phyloP scores from a whole-genome alignment of 2,888 invertebrate genomes.

The Epiperipatus broadwayi region DNA sequence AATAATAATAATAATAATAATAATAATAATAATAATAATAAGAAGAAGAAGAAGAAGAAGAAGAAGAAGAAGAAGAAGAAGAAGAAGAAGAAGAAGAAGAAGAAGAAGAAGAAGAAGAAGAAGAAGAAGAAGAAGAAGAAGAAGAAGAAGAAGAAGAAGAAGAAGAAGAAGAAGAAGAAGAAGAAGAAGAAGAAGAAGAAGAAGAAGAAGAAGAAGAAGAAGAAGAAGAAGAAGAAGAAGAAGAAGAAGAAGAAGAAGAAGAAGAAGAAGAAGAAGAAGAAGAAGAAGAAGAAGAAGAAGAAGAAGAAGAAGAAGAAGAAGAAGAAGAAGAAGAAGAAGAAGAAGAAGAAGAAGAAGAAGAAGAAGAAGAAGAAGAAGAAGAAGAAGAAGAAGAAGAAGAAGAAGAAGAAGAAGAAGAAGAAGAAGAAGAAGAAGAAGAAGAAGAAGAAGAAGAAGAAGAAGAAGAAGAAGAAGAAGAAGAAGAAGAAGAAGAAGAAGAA shows the following conservation, averaged over 20 bases:
- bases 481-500: constrained; percentile 12
- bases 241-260: constrained; percentile 13
- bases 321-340: constrained; percentile 14
- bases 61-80: constrained; percentile 12
- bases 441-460: constrained; percentile 12
- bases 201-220: constrained; percentile 12
- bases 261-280: constrained; percentile 12
- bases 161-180: constrained; percentile 12
- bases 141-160: constrained; percentile 12
- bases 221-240: constrained; percentile 12
- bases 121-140: constrained; percentile 12
- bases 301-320: constrained; percentile 12
- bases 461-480: constrained; percentile 13
- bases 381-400: constrained; percentile 12
- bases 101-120: constrained; percentile 13
- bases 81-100: constrained; percentile 13
- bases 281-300: constrained; percentile 14
- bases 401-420: constrained; percentile 14
- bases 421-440: constrained; percentile 13
- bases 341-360: constrained; percentile 12
- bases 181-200: constrained; percentile 13
- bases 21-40: too few relatives aligned
- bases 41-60: too few relatives aligned
- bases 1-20: background rate
- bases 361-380: constrained; percentile 14